Base-by-base conservation (phyloP, 1,140 invertebrate species). In the Drosophila malerkotliana region DNA sequence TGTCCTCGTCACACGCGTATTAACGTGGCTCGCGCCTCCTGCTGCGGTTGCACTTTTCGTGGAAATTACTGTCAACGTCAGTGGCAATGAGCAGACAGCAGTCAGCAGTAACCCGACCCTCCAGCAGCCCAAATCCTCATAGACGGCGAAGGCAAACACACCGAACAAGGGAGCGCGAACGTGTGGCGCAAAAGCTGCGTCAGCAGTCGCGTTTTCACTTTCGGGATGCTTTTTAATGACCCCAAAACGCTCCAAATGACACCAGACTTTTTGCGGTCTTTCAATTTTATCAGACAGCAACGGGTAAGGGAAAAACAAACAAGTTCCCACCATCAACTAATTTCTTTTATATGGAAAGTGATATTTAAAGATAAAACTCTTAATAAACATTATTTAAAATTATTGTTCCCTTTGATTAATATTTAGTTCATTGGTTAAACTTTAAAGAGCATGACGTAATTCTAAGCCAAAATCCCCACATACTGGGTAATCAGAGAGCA, bases 51-150 rank as follows among this genome's bases (percentile, higher is more conserved):
- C 81, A 84, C 81, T 87, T 81, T 84, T 74, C 77, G 82, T 71
- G 73, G 73, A 84, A 84, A 84, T 84, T 84, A 84, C 81, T 87
- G 81, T 81, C 81, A 87, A 81, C 77, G 82, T 85, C 73, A 77
- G 48, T 49, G 48, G 64, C 74, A 78, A 62, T 51, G 52, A 63
- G 57, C 59, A 77, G 75, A 53, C 72, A 72, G 67, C 66, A 67
- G 56, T 49, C 44, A 28, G 55, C 28, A 61, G 58, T 37, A 72
- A 26, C 51, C 34, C 54, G 8, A 47, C 26, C 48, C 52, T 60
- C 44, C 39, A 61, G 58, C 72, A 59, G 30, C 30, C 14, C 21
- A 52, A 56, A 45, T 15, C 44, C 15, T 4, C 15, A 7, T 18
- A 37, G 7, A 48, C 12, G 37, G 30, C 15, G 45, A n/a, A 6